A percentile compares a stretch with the other conserved stretches of the same genome.
Conservation (phyloP, 2,113 vertebrate genomes). For the Phyllopteryx taeniolatus region DNA sequence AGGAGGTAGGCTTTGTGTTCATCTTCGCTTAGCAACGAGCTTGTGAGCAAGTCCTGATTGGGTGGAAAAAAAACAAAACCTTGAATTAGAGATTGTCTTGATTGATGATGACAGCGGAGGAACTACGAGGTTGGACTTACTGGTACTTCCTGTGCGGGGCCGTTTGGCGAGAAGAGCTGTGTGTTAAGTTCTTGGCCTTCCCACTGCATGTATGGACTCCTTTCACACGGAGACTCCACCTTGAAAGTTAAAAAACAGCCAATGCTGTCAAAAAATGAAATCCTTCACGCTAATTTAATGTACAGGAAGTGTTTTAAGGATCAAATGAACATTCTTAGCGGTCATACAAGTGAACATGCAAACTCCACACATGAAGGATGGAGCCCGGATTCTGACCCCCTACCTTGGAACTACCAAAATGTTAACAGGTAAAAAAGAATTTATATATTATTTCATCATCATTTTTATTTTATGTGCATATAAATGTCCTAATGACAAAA, state of each 20-base stretch:
- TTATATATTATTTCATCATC: too few species aligned
- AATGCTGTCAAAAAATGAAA: neutral
- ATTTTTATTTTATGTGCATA: too few species aligned
- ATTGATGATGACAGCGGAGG: neutral
- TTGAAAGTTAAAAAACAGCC: constrained; percentile 52
- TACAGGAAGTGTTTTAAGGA: too few species aligned
- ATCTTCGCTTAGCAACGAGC: constrained; percentile 84
- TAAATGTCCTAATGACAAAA: too few species aligned
- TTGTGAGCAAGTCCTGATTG: constrained; percentile 86
- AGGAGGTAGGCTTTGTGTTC: constrained; percentile 82
- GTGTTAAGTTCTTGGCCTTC: constrained; percentile 84
- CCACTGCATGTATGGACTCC: constrained; percentile 88
- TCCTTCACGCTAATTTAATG: neutral
- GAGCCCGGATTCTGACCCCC: too few species aligned
- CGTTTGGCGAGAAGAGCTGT: constrained; percentile 83
- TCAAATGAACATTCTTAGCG: too few species aligned
- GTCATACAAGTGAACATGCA: too few species aligned
- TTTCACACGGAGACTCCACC: constrained; percentile 87
- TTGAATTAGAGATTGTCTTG: neutral
- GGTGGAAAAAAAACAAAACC: neutral
- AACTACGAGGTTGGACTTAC: constrained; percentile 70
- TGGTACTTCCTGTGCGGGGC: constrained; percentile 82
- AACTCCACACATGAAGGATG: too few species aligned
- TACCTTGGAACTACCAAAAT: too few species aligned
- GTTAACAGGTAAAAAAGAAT: too few species aligned